Percentiles rank a stretch among this genome's conserved stretches.
Conservation (phyloP, 2,113 vertebrate genomes). For the Rhinolophus ferrumequinum region DNA sequence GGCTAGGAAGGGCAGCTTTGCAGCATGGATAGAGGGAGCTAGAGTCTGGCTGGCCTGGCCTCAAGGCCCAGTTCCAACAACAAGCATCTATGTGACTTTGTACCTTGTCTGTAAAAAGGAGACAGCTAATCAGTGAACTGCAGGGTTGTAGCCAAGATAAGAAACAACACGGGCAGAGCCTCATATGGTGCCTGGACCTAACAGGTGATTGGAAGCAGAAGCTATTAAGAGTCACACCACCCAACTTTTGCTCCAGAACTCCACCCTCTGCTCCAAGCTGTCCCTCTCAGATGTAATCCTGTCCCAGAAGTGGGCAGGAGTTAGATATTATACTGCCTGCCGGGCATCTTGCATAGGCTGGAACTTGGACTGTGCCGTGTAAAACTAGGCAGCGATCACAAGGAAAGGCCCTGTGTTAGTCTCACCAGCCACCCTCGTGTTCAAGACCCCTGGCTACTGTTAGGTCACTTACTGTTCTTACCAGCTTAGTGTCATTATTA, state of each 20-base stretch:
- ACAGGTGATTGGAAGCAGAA: too few relatives aligned
- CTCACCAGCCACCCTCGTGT: fast-evolving
- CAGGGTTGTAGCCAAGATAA: background rate
- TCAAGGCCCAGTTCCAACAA: fast-evolving
- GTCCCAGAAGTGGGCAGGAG: background rate
- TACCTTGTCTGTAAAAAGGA: background rate
- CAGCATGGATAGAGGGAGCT: background rate
- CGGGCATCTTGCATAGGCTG: fast-evolving
- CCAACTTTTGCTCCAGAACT: background rate
- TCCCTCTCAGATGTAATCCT: background rate
- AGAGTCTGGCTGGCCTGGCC: background rate
- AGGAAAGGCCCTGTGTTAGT: fast-evolving
- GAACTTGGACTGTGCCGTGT: fast-evolving
- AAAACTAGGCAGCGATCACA: fast-evolving
- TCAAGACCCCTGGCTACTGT: fast-evolving
- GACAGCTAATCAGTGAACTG: fast-evolving
- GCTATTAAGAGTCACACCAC: background rate
- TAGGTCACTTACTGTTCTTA: background rate
- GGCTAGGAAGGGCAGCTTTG: background rate
- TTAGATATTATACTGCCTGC: background rate
- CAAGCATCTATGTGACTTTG: background rate
- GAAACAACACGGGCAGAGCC: background rate
- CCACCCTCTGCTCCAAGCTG: background rate
- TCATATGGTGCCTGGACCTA: fast-evolving
- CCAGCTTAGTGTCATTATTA: too few relatives aligned